phyloP scores from a whole-genome alignment of 1,140 invertebrate genomes.

The Platorchestia sp. region DNA sequence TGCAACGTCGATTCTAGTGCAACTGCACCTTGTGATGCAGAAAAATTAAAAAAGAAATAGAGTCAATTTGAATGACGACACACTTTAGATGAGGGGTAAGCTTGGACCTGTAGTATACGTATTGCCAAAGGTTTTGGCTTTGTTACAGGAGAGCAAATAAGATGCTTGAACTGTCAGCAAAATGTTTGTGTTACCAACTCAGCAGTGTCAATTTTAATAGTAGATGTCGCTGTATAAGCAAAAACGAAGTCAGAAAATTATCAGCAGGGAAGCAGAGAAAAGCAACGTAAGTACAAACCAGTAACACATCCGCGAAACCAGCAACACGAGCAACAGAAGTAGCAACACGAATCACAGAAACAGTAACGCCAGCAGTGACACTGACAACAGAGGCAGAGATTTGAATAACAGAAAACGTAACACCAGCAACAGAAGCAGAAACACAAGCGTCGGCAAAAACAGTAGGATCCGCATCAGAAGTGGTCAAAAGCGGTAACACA shows the following conservation, averaged over 20 bases:
- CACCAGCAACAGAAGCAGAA: background rate
- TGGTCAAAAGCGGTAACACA: background rate
- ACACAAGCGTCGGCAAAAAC: background rate
- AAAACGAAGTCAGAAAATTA: too few relatives aligned
- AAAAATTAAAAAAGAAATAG: background rate
- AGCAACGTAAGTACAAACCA: too few relatives aligned
- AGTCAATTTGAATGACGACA: background rate
- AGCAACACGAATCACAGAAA: too few relatives aligned
- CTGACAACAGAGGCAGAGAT: background rate
- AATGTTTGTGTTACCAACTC: too few relatives aligned
- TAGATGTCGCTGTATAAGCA: too few relatives aligned
- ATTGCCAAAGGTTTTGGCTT: background rate
- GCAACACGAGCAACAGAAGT: too few relatives aligned
- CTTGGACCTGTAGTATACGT: background rate
- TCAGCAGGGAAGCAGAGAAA: too few relatives aligned
- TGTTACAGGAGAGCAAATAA: background rate
- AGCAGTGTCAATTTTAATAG: too few relatives aligned
- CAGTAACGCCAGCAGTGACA: background rate
- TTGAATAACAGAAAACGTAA: background rate
- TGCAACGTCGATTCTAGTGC: background rate
- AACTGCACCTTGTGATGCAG: background rate
- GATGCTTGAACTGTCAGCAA: too few relatives aligned
- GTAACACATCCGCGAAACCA: too few relatives aligned
- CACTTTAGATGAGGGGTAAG: background rate
- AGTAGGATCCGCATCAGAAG: background rate